phyloP scores from a whole-genome alignment of 2,888 invertebrate genomes.

The Cinara cedri region DNA sequence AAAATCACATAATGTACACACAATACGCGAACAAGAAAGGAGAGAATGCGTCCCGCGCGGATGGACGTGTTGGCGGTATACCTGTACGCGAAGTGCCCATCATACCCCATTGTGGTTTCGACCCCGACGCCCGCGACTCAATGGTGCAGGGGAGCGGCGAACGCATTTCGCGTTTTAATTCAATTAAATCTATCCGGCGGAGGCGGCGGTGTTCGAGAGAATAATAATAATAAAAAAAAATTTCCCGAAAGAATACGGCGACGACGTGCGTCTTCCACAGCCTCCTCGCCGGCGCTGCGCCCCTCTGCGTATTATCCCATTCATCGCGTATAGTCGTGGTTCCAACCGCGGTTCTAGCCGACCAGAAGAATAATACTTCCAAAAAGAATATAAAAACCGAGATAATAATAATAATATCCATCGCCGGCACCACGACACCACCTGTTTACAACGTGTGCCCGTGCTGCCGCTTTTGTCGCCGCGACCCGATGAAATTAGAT shows the following conservation, averaged over 20 bases:
- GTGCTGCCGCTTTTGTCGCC: not conserved
- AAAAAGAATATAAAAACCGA: not conserved
- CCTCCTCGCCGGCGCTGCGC: not conserved
- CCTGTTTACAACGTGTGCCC: constrained; percentile 8
- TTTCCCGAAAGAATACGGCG: not conserved
- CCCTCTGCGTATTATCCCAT: not conserved
- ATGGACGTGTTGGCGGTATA: no score
- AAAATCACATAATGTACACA: not conserved
- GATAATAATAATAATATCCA: constrained; percentile 4
- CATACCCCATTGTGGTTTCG: constrained; percentile 37
- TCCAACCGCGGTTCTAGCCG: not conserved
- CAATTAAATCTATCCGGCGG: constrained; percentile 41
- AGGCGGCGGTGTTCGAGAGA: constrained; percentile 12
- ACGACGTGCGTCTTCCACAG: not conserved
- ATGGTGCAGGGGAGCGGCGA: not conserved
- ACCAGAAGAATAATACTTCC: constrained; percentile 30
- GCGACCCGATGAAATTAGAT: constrained; percentile 3
- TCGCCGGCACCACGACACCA: constrained; percentile 22
- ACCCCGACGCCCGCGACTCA: constrained; percentile 40
- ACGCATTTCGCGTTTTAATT: constrained; percentile 45
- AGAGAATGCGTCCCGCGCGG: no score
- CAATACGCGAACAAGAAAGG: constrained; percentile 1
- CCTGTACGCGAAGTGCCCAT: constrained; percentile 19
- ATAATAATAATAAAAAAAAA: no score
- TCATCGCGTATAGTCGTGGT: constrained; percentile 18